Percentiles rank a stretch among this genome's conserved stretches.
These are phyloP conservation scores for Argynnis bischoffii DNA, from an alignment of 2,888 invertebrate genomes.

Conservation along the genomic window DNA sequence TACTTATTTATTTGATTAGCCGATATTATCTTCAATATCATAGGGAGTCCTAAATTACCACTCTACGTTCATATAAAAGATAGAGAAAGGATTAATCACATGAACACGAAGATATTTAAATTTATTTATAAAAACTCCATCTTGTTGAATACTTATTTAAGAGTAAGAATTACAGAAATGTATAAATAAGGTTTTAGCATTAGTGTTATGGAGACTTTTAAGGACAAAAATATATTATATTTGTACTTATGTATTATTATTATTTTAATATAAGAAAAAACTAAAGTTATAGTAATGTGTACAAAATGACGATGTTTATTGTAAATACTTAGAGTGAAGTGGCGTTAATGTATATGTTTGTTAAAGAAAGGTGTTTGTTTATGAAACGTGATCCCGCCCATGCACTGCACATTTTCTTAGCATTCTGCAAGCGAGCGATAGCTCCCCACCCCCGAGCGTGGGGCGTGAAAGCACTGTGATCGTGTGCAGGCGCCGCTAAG, in stretches of 20 bases:
- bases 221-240: constrained; percentile 6
- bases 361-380: constrained; percentile 32
- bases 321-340: neutral
- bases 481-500: constrained; percentile 74
- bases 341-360: neutral
- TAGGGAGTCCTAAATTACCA: constrained; percentile 25
- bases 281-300: neutral
- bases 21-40: constrained; percentile 6
- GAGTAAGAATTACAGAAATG: constrained; percentile 29
- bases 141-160: constrained; percentile 9
- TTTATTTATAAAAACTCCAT: constrained; percentile 30
- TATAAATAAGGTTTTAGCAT: constrained; percentile 27
- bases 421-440: constrained; percentile 61
- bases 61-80: constrained; percentile 17
- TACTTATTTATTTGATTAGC: neutral
- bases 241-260: too few relatives aligned
- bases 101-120: constrained; percentile 29
- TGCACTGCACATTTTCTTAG: constrained; percentile 56
- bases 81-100: constrained; percentile 28
- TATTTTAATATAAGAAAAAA: too few relatives aligned
- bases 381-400: constrained; percentile 39
- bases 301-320: neutral
- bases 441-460: constrained; percentile 62
- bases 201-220: neutral
- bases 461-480: constrained; percentile 76